Base-by-base conservation (phyloP, 35 echinoderm and acorn worm genomes). In the Anneissia japonica region DNA sequence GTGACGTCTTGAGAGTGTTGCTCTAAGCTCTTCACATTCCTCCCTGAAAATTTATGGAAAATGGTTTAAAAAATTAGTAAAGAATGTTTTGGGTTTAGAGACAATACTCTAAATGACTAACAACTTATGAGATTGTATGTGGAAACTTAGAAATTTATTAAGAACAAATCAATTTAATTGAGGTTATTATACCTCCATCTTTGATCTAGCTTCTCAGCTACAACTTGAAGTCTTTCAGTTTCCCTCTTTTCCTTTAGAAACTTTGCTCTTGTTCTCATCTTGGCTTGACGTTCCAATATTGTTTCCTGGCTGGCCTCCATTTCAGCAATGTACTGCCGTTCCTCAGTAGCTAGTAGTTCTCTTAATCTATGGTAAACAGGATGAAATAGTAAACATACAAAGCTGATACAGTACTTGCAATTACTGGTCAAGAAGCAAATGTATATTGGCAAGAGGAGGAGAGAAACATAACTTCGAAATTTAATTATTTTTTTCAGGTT, bases 251-350 rank as follows among this genome's bases (percentile, higher is more conserved):
- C 92, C 77, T 99, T 99, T 37, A 99, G 77, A 46, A 85, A 94
- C 37, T 91, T 93, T 73, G 92, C 96, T 32, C 96, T 37, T 39
- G 94, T 92, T 78, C 96, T 91, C 96, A 99, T 99, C 89, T 94
- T 99, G 19, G 96, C 89, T 72, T 94, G 92, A 72, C 96, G 84
- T 81, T 99, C 96, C 26, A 99, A 82, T 31, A 94, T 55, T 31
- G 96, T 99, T 74, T 99, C 96, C 55, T 99, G 86, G 38, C 92
- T 88, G 21, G 85, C 96, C 74, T 99, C 96, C 96, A 99, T 99
- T 86, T 99, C 92, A 26, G 51, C 81, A 37, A 99, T 73, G 86
- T 97, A 97, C n/a, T 72, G 9, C 13, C 75, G 80, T 36, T 99
- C 92, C 41, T 94, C 96, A 40, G 46, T 41, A 7, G 96, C 92